These are phyloP conservation scores for Oreochromis aureus DNA, from an alignment of 2,113 vertebrate species.

Conservation along the genomic window DNA sequence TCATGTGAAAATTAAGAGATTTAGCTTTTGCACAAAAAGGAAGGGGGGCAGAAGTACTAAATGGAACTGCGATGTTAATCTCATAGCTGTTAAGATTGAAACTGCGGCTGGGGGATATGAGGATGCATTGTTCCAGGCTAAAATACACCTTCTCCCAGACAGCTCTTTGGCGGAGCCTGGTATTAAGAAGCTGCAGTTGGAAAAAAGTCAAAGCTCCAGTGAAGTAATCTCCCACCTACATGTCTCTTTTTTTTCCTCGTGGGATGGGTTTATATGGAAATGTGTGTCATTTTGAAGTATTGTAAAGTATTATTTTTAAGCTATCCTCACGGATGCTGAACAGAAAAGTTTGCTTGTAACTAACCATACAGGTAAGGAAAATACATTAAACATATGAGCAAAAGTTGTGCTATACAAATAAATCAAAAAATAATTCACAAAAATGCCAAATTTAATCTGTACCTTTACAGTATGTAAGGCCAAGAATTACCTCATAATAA, in stretches of 20 bases:
- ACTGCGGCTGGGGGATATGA: background rate
- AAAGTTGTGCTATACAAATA: background rate
- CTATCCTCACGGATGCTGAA: background rate
- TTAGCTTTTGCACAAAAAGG: background rate
- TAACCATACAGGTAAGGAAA: background rate
- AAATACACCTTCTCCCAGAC: background rate
- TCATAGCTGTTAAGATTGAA: background rate
- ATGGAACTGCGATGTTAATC: background rate
- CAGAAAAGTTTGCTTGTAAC: background rate
- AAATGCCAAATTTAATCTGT: background rate
- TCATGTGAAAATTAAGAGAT: background rate
- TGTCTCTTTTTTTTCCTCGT: background rate
- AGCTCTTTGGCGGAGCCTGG: background rate
- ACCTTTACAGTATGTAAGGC: background rate
- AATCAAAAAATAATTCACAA: background rate
- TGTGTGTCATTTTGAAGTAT: background rate
- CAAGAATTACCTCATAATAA: background rate
- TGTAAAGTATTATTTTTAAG: background rate
- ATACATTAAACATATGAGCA: background rate
- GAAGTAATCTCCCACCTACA: background rate
- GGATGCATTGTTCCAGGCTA: background rate
- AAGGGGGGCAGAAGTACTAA: background rate
- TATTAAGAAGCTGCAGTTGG: slow-evolving; percentile 7
- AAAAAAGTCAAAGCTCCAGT: slow-evolving; percentile 3
- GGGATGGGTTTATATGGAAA: background rate